Evolutionary conservation across 2,113 vertebrate species (phyloP), one percentile per base, ranked within the genome.

Genomic region (Amphiprion percula): DNA sequence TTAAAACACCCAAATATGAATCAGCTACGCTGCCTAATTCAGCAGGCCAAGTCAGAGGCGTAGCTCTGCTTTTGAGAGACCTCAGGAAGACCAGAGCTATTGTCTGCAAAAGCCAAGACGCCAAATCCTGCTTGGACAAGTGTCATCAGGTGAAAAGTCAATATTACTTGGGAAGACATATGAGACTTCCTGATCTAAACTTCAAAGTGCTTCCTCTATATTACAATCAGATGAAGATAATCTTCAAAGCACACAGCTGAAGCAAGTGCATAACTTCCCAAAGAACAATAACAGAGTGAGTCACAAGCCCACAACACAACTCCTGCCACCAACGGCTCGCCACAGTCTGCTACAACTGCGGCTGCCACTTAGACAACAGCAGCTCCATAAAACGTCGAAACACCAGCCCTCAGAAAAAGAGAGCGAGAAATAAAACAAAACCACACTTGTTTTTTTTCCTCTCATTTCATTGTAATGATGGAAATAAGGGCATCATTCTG

Each of bases 1-100:
- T 94, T 92, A 91, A 94, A 94, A 91, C 87, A 89, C 89, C 91
- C 92, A 90, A 93, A 94, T 94, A 94, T 95, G 93, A 94, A 94
- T 94, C 91, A 86, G 84, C 87, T 77, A 76, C 47, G 58, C 68
- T 47, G 59, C 60, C 44, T 87, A 80, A 84, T 83, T 87, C 83
- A 52, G 79, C 54, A 60, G 56, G 41, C 78, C 61, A 59, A 84
- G 66, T 17, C 70, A 61, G 54, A 86, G 90, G 83, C 87, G 69
- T 76, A 71, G 74, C 67, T 87, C 68, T 41, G 30, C 58, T 85
- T 83, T 53, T 52, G 62, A 5, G 28, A 83, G 84, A 78, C 74
- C 54, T 80, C 68, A 74, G 61, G 66, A 82, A 56, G 54, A 65
- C 69, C 28, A 30, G 10, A 72, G 72, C 69, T 70, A 46, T 33